Percentiles rank a stretch among this genome's conserved stretches.
Evolutionary conservation across 1,140 invertebrate species (phyloP).

Genomic region (Centruroides vittatus): DNA sequence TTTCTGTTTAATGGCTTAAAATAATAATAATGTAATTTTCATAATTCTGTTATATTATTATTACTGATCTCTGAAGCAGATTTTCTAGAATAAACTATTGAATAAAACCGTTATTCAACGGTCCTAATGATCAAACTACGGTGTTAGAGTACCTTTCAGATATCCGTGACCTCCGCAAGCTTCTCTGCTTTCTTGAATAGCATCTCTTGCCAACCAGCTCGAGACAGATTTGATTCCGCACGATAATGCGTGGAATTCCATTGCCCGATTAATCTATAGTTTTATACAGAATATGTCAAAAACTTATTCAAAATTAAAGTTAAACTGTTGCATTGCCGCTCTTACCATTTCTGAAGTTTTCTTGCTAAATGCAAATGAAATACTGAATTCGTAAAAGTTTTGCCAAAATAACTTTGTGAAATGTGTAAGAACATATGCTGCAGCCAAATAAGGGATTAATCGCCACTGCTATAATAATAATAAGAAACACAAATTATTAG

Average conservation of each 20-base stretch:
- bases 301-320: too few relatives aligned
- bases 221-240: constrained; percentile 79
- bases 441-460: constrained; percentile 71
- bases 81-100: too few relatives aligned
- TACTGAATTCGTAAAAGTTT: constrained; percentile 23
- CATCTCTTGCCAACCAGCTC: constrained; percentile 66
- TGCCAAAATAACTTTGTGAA: constrained; percentile 46
- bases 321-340: constrained; percentile 7
- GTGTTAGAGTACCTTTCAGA: constrained; percentile 35
- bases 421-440: constrained; percentile 55
- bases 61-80: too few relatives aligned
- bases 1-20: too few relatives aligned
- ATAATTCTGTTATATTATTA: too few relatives aligned
- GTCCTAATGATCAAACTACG: too few relatives aligned
- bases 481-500: too few relatives aligned
- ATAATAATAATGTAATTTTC: too few relatives aligned
- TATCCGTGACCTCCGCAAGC: constrained; percentile 68
- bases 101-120: too few relatives aligned
- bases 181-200: constrained; percentile 78
- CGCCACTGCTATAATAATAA: constrained; percentile 59
- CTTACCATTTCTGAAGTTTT: too few relatives aligned
- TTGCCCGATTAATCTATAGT: not conserved
- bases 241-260: constrained; percentile 66
- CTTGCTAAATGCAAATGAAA: too few relatives aligned
- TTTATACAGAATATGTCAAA: not conserved